These are phyloP conservation scores for Sinocyclocheilus rhinocerous DNA, from an alignment of 2,113 vertebrate genomes.

Conservation along the genomic window DNA sequence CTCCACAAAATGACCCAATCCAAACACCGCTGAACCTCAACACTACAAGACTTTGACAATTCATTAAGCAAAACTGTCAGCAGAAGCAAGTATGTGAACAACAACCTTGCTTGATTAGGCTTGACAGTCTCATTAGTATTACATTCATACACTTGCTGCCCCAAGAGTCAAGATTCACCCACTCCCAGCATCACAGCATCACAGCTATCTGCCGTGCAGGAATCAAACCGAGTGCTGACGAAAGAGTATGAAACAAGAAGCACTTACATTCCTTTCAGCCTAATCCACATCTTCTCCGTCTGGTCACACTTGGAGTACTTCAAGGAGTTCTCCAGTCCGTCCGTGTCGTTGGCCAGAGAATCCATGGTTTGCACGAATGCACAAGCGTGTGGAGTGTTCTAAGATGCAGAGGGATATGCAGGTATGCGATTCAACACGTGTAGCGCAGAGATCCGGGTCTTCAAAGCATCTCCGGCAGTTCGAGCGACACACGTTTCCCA, in stretches of 20 bases:
- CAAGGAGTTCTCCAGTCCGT: conserved; percentile 63
- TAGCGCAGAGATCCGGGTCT: conserved; percentile 37
- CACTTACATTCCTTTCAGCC: conserved; percentile 69
- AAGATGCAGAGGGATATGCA: conserved; percentile 44
- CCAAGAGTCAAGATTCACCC: conserved; percentile 33
- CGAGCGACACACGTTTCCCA: conserved; percentile 35
- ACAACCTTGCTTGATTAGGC: background rate
- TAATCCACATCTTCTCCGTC: conserved; percentile 66
- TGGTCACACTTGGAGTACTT: conserved; percentile 64
- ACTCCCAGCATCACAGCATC: conserved; percentile 47
- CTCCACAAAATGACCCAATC: conserved; percentile 7
- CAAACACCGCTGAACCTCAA: background rate
- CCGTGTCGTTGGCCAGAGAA: conserved; percentile 52
- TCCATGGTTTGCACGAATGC: conserved; percentile 52
- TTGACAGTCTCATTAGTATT: conserved; percentile 39
- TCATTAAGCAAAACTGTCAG: background rate
- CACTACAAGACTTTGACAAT: conserved; percentile 1
- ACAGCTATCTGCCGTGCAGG: too few relatives aligned
- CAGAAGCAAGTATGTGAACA: conserved; percentile 3
- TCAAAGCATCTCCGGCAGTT: conserved; percentile 51
- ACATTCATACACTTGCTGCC: conserved; percentile 33
- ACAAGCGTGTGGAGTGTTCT: conserved; percentile 26
- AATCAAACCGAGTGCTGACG: background rate
- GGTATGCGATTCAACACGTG: conserved; percentile 52
- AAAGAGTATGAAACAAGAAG: background rate